A percentile compares a stretch with the other conserved stretches of the same genome.
These are phyloP conservation scores for Desmophyllum pertusum DNA, from an alignment of 92 coral and sea anemone species.

Conservation along the genomic window DNA sequence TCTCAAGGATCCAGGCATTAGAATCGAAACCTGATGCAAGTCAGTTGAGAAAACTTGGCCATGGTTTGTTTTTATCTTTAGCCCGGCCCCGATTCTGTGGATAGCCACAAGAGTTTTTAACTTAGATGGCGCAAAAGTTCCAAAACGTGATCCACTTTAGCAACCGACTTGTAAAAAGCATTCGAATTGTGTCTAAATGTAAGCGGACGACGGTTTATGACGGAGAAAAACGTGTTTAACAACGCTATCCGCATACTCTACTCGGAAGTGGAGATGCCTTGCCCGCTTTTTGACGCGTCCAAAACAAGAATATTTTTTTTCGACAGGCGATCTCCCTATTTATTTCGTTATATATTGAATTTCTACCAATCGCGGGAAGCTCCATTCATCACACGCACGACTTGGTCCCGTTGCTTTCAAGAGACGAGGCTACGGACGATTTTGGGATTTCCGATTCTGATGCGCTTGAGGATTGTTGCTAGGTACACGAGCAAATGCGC, in stretches of 20 bases:
- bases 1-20: neutral
- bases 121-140: constrained; percentile 49
- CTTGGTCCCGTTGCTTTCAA: constrained; percentile 83
- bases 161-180: constrained; percentile 14
- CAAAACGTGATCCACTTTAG: constrained; percentile 14
- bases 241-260: constrained; percentile 76
- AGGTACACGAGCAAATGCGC: constrained; percentile 39
- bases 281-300: constrained; percentile 64
- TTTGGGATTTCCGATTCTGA: constrained; percentile 84
- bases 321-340: constrained; percentile 87
- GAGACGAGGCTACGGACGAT: constrained; percentile 83
- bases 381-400: constrained; percentile 81
- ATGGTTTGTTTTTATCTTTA: too few species aligned
- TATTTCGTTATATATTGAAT: constrained; percentile 90
- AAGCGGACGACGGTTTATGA: constrained; percentile 77
- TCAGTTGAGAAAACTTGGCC: neutral
- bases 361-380: constrained; percentile 78
- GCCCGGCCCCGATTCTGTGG: neutral
- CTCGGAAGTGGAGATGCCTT: constrained; percentile 78
- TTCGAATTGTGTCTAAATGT: constrained; percentile 78
- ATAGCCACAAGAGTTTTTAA: constrained; percentile 13
- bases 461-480: constrained; percentile 81
- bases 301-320: constrained; percentile 88
- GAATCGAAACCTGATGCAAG: neutral
- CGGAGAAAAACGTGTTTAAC: constrained; percentile 60